phyloP scores from a whole-genome alignment of 2,888 invertebrate genomes.

The Andrena fulva region DNA sequence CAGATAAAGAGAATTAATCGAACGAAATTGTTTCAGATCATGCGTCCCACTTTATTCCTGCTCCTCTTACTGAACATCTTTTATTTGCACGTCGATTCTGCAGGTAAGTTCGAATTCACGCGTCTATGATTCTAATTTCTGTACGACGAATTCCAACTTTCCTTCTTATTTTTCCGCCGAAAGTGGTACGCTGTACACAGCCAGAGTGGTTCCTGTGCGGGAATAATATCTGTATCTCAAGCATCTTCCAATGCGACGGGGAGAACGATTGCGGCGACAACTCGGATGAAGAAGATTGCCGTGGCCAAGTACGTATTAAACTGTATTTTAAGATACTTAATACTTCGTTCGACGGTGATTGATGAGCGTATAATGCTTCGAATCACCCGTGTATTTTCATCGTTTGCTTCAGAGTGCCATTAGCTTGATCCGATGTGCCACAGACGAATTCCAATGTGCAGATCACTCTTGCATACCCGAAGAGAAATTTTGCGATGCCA shows the following conservation, averaged over 20 bases:
- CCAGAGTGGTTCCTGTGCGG: conserved; percentile 84
- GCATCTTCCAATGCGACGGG: conserved; percentile 86
- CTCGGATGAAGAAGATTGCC: conserved; percentile 86
- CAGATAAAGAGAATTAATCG: not conserved
- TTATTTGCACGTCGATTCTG: not conserved
- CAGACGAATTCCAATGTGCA: conserved; percentile 75
- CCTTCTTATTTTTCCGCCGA: conserved; percentile 6
- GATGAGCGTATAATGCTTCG: not conserved
- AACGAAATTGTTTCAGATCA: conserved; percentile 49
- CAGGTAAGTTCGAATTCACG: conserved; percentile 33
- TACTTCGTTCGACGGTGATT: not conserved
- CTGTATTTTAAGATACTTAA: not conserved
- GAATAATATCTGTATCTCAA: conserved; percentile 86
- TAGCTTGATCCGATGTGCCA: conserved; percentile 53
- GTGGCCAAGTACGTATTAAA: conserved; percentile 35
- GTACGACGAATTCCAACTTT: not conserved
- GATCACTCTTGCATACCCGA: conserved; percentile 80
- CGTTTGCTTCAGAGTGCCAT: not conserved
- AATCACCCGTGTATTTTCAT: not conserved
- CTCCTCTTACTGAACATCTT: conserved; percentile 30
- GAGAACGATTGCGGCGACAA: conserved; percentile 87
- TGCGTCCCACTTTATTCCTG: conserved; percentile 31
- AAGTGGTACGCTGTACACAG: conserved; percentile 39
- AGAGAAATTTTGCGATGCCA: conserved; percentile 83
- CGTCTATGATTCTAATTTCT: not conserved